Conservation (phyloP, 2,113 vertebrate genomes). For the Melanerpes formicivorus region DNA sequence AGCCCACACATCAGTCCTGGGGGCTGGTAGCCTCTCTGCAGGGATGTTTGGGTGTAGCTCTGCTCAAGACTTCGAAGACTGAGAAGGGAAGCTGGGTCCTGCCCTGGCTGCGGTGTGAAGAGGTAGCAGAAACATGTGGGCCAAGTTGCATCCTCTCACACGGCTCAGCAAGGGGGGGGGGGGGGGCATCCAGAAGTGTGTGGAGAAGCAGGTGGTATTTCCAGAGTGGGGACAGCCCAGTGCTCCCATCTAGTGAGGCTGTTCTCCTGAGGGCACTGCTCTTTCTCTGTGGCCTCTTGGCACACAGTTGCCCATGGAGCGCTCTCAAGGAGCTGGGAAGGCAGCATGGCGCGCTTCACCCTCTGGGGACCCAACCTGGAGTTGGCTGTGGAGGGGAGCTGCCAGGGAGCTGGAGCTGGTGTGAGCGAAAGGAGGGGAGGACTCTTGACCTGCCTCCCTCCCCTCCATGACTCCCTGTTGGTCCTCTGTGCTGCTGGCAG, state of each 20-base stretch:
- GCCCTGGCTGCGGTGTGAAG: not conserved
- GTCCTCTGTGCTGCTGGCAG: slow-evolving; percentile 60
- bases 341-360: too few species aligned
- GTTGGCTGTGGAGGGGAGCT: not conserved
- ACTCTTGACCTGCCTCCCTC: not conserved
- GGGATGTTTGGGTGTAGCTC: not conserved
- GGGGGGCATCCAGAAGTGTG: not conserved
- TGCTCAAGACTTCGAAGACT: not conserved
- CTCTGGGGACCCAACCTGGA: not conserved
- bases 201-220: not conserved
- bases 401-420: not conserved
- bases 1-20: not conserved
- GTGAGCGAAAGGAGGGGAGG: not conserved
- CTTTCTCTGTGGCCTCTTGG: not conserved
- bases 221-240: not conserved
- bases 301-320: not conserved
- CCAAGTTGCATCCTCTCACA: not conserved
- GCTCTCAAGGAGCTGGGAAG: not conserved
- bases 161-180: not conserved
- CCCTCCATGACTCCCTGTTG: not conserved
- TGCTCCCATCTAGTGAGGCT: accelerated
- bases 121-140: not conserved
- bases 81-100: not conserved
- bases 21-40: accelerated
- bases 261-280: accelerated